Evolutionary conservation across 2,797 vertebrate genomes (phyloP).

Genomic region (Lepilemur septentrionalis): DNA sequence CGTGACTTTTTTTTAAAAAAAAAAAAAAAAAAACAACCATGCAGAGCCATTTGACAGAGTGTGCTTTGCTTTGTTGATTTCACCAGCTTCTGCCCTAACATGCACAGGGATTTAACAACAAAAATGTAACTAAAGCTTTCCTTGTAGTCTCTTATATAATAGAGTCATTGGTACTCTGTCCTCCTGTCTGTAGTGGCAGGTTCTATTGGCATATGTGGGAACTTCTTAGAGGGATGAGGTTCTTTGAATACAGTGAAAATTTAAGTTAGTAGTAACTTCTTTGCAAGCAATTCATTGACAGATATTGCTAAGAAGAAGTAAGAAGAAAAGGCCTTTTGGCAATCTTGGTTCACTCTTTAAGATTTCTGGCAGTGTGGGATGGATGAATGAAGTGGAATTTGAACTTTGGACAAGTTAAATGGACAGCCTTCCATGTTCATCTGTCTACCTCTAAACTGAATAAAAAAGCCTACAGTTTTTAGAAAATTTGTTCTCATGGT

Average conservation of each 20-base stretch:
- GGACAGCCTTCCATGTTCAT: slow-evolving; percentile 76
- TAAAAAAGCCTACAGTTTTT: slow-evolving; percentile 81
- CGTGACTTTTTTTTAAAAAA: slow-evolving; percentile 52
- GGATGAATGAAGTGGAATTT: slow-evolving; percentile 71
- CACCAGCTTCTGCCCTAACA: slow-evolving; percentile 74
- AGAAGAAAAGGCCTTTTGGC: slow-evolving; percentile 32
- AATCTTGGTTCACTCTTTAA: slow-evolving; percentile 5
- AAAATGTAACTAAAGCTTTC: slow-evolving; percentile 46
- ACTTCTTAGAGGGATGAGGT: slow-evolving; percentile 15
- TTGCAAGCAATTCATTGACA: slow-evolving; percentile 68
- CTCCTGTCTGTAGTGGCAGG: background rate
- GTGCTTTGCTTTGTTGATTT: slow-evolving; percentile 69
- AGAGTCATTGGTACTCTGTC: slow-evolving; percentile 45
- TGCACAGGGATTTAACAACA: slow-evolving; percentile 61
- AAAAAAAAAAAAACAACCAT: background rate
- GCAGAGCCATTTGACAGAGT: slow-evolving; percentile 56
- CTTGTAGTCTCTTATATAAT: slow-evolving; percentile 47
- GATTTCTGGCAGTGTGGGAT: slow-evolving; percentile 60
- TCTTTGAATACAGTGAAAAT: slow-evolving; percentile 42
- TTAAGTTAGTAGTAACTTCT: slow-evolving; percentile 53
- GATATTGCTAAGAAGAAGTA: slow-evolving; percentile 14
- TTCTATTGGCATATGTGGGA: slow-evolving; percentile 5
- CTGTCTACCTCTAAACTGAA: slow-evolving; percentile 85
- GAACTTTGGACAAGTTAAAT: slow-evolving; percentile 56
- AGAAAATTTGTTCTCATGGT: slow-evolving; percentile 48